These are phyloP conservation scores for Epicampocera succincta DNA, from an alignment of 2,888 invertebrate genomes.

Conservation along the genomic window DNA sequence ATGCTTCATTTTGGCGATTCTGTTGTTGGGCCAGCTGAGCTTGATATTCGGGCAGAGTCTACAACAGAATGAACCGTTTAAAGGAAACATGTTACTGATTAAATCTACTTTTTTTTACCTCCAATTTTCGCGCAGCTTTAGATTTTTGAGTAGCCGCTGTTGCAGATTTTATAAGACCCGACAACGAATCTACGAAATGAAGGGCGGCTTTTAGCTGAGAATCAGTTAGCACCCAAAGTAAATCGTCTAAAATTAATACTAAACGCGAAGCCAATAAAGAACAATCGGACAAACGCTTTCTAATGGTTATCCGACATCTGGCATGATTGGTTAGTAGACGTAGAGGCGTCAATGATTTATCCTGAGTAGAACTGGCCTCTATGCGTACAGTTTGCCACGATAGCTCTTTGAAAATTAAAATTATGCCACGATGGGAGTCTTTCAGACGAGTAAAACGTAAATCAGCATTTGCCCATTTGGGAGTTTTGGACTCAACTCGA, in stretches of 20 bases:
- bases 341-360: constrained; percentile 91
- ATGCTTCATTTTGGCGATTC: constrained; percentile 77
- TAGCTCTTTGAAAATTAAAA: constrained; percentile 97
- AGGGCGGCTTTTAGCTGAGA: constrained; percentile 96
- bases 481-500: constrained; percentile 95
- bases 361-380: constrained; percentile 93
- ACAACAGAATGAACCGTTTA: constrained; percentile 14
- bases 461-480: constrained; percentile 93
- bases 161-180: constrained; percentile 90
- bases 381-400: constrained; percentile 98
- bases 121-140: constrained; percentile 92
- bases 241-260: constrained; percentile 95
- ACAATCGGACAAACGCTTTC: constrained; percentile 96
- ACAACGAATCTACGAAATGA: constrained; percentile 92
- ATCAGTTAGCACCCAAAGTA: constrained; percentile 98
- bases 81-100: background rate
- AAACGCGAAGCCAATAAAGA: constrained; percentile 95
- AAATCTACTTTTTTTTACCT: constrained; percentile 82
- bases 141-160: constrained; percentile 90
- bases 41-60: constrained; percentile 88
- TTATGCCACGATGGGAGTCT: constrained; percentile 92
- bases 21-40: constrained; percentile 85
- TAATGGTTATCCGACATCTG: constrained; percentile 96
- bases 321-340: constrained; percentile 96
- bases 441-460: constrained; percentile 95